phyloP scores from a whole-genome alignment of 1,140 invertebrate genomes.

The Pseudomyrmex gracilis region DNA sequence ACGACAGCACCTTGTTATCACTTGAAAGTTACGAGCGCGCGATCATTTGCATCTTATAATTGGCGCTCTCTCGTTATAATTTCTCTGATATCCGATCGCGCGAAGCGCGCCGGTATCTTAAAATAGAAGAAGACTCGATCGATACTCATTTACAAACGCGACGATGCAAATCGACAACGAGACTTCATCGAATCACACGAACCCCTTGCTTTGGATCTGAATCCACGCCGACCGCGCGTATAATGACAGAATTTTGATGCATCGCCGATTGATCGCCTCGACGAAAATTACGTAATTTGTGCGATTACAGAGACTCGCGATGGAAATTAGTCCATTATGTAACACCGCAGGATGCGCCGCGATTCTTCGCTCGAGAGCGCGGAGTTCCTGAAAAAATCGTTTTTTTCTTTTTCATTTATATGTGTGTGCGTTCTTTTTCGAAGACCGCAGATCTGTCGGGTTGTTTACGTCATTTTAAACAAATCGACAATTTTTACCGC shows the following conservation, averaged over 20 bases:
- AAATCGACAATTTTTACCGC: neutral
- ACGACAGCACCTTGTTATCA: slow-evolving; percentile 24
- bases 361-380: slow-evolving; percentile 71
- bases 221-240: slow-evolving; percentile 42
- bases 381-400: slow-evolving; percentile 72
- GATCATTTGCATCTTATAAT: slow-evolving; percentile 39
- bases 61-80: slow-evolving; percentile 38
- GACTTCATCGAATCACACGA: slow-evolving; percentile 2
- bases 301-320: slow-evolving; percentile 66
- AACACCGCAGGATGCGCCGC: slow-evolving; percentile 71
- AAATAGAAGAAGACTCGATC: slow-evolving; percentile 35
- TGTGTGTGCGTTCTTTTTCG: no score
- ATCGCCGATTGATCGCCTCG: slow-evolving; percentile 71
- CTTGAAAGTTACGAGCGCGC: slow-evolving; percentile 20
- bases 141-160: slow-evolving; percentile 48
- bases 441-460: no score
- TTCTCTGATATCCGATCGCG: slow-evolving; percentile 29
- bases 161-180: slow-evolving; percentile 37
- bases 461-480: neutral
- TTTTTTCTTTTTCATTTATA: slow-evolving; percentile 6
- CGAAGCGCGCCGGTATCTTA: slow-evolving; percentile 10
- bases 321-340: slow-evolving; percentile 73
- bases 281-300: slow-evolving; percentile 77
- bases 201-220: slow-evolving; percentile 37
- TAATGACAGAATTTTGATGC: slow-evolving; percentile 65